A percentile compares a stretch with the other conserved stretches of the same genome.
phyloP scores from a whole-genome alignment of 2,797 vertebrate species.

The Sebastes matsubarae region DNA sequence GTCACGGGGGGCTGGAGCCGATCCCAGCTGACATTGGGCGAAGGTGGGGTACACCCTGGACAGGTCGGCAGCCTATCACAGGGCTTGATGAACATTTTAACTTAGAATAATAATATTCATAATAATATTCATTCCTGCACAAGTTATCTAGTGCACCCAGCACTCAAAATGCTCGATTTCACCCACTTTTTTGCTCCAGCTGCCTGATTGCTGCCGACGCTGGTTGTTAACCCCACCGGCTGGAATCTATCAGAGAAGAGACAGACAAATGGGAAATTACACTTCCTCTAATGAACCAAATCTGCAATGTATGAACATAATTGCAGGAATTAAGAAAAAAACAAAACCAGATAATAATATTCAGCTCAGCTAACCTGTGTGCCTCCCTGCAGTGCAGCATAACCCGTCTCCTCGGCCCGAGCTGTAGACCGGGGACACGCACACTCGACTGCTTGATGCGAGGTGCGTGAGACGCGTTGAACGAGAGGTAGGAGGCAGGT shows the following conservation, averaged over 20 bases:
- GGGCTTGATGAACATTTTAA: background rate
- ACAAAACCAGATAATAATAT: background rate
- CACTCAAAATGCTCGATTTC: slow-evolving; percentile 2
- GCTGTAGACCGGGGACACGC: slow-evolving; percentile 76
- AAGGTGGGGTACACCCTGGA: too few species aligned
- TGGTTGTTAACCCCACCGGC: slow-evolving; percentile 14
- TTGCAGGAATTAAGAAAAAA: background rate
- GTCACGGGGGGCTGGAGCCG: too few species aligned
- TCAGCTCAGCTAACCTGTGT: slow-evolving; percentile 33
- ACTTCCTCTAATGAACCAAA: slow-evolving; percentile 3
- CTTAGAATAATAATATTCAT: background rate
- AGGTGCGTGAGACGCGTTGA: slow-evolving; percentile 57
- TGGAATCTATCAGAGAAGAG: slow-evolving; percentile 34
- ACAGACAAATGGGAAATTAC: slow-evolving; percentile 23
- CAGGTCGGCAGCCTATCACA: too few species aligned
- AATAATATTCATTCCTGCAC: slow-evolving; percentile 1
- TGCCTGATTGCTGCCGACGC: slow-evolving; percentile 24
- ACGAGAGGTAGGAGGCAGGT: slow-evolving; percentile 57
- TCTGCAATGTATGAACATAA: background rate
- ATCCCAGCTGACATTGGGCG: too few species aligned
- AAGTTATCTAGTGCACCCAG: background rate
- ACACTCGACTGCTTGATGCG: slow-evolving; percentile 64
- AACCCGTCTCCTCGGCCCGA: slow-evolving; percentile 71
- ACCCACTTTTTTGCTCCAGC: background rate
- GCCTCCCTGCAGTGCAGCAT: slow-evolving; percentile 67